A percentile compares a stretch with the other conserved stretches of the same genome.
These are phyloP conservation scores for Hetaerina titia DNA, from an alignment of 2,888 invertebrate genomes.

Conservation along the genomic window DNA sequence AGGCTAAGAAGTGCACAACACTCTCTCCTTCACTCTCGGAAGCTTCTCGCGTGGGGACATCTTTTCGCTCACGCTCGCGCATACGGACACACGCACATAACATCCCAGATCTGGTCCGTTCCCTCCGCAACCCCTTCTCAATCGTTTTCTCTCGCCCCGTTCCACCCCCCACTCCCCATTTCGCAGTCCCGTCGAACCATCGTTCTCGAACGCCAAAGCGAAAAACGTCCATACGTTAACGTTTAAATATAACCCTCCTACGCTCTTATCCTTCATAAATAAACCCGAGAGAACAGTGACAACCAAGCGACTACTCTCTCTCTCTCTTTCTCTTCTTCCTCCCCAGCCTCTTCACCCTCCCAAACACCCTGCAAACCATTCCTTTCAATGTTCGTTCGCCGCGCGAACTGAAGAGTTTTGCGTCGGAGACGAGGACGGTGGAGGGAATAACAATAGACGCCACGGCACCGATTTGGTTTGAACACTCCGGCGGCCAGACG, in stretches of 20 bases:
- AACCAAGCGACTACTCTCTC: not conserved
- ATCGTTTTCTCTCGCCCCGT: too few relatives aligned
- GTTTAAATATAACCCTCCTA: conserved; percentile 34
- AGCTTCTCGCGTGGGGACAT: not conserved
- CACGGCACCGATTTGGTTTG: not conserved
- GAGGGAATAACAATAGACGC: conserved; percentile 2
- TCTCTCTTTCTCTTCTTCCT: not conserved
- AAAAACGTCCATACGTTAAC: not conserved
- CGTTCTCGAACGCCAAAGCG: not conserved
- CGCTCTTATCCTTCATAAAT: conserved; percentile 30
- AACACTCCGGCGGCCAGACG: not conserved
- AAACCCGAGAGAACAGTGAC: conserved; percentile 2
- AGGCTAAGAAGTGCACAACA: conserved; percentile 52
- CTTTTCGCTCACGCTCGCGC: too few relatives aligned
- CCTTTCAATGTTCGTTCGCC: not conserved
- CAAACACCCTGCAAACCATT: not conserved
- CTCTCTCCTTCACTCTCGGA: conserved; percentile 25
- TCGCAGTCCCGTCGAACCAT: not conserved
- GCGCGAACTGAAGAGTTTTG: not conserved
- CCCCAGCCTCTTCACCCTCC: not conserved
- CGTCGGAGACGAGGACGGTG: not conserved
- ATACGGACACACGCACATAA: too few relatives aligned
- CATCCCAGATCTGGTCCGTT: too few relatives aligned
- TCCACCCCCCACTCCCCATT: too few relatives aligned
- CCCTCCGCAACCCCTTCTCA: too few relatives aligned